Evolutionary conservation across 2,888 invertebrate species (phyloP), one percentile per base, ranked within the genome.

Genomic region (Epistrophella euchroma): DNA sequence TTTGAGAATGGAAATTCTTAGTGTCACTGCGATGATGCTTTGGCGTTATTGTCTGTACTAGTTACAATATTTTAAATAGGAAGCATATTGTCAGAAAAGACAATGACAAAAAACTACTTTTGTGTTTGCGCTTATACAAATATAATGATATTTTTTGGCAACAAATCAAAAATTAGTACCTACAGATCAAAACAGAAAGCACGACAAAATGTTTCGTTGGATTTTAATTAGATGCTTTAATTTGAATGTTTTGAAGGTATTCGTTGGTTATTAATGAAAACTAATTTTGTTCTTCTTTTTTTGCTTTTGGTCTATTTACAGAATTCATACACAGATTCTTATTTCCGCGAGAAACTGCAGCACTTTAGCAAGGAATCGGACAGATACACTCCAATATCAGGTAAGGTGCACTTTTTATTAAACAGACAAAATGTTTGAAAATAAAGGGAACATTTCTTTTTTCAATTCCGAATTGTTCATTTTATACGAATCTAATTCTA

Each of bases 241-340:
- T 66, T 55, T 73, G 17, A 76, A 25, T 55, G 1, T 13, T 45
- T 32, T 28, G n/a, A 56, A 45, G 17, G 10, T 19, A 66, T 40
- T 45, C 17, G 32, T 25, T 22, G 37, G 13, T 40, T 74, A 22
- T 35, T 25, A 72, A 71, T 64, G 22, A 32, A 55, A 75, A 71
- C 7, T 47, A 40, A 75, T 40, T 62, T 43, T 35, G 40, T 50
- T 45, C 45, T 45, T 62, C 6, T n/a, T 25, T 71, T 32, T 32
- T 32, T n/a, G n/a, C n/a, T 7, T 32, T 78, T 58, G 66, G 10
- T 88, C 60, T 88, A 74, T 56, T 90, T 90, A 62, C 90, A 92
- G 93, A 91, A 90, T 87, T 91, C 92, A 3, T 93, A 92, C 88
- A 90, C 93, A 60, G 92, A 92, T 80, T 91, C 91, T 71, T 92